These are phyloP conservation scores for Heliconius nattereri DNA, from an alignment of 1,140 invertebrate species.

Conservation along the genomic window DNA sequence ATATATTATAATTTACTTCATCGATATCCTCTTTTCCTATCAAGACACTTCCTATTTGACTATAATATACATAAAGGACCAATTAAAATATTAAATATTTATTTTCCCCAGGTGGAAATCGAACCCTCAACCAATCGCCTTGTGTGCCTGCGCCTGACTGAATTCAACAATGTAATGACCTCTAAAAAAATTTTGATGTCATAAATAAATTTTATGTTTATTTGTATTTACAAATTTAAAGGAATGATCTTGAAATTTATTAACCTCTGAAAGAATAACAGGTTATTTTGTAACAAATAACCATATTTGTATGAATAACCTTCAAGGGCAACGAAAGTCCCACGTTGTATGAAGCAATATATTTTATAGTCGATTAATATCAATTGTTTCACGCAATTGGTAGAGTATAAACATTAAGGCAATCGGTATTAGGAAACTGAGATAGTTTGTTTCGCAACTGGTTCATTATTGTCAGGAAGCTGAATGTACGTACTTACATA, in stretches of 20 bases:
- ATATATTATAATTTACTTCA: too few relatives aligned
- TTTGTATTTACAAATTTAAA: background rate
- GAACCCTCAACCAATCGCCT: too few relatives aligned
- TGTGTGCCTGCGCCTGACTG: too few relatives aligned
- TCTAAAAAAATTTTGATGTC: background rate
- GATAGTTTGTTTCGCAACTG: background rate
- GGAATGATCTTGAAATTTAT: background rate
- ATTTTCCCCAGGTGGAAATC: too few relatives aligned
- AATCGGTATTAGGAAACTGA: conserved; percentile 25
- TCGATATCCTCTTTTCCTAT: too few relatives aligned
- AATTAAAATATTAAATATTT: too few relatives aligned
- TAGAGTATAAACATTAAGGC: conserved; percentile 18
- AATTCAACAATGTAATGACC: too few relatives aligned
- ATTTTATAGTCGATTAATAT: conserved; percentile 29
- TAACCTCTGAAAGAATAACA: background rate
- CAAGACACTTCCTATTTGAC: too few relatives aligned
- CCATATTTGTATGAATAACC: background rate
- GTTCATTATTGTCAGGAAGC: background rate
- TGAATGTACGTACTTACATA: background rate
- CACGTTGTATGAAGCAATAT: conserved; percentile 4
- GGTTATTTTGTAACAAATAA: background rate
- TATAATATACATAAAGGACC: too few relatives aligned
- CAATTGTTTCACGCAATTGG: conserved; percentile 20
- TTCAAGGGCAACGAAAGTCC: conserved; percentile 32
- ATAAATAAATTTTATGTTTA: background rate